Conservation (phyloP, 2,888 invertebrate species). For the Crocallis elinguaria region DNA sequence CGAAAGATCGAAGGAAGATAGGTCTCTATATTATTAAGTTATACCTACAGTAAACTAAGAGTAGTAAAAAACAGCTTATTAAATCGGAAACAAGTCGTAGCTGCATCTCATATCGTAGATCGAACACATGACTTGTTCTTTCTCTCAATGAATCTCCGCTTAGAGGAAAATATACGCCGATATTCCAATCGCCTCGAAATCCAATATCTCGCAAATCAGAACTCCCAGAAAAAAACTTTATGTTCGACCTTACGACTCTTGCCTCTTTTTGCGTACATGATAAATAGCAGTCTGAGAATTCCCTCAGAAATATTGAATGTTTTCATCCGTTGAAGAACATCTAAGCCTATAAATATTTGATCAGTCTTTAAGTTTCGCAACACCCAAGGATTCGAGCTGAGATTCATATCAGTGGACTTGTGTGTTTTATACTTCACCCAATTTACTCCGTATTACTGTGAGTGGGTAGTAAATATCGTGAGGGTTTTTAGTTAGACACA, state of each 20-base stretch:
- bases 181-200: conserved; percentile 32
- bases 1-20: no score
- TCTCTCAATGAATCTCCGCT: background rate
- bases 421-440: conserved; percentile 3
- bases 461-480: background rate
- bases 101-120: background rate
- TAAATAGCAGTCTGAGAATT: conserved; percentile 28
- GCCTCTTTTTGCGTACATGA: conserved; percentile 28
- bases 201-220: conserved; percentile 41
- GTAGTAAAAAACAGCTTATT: no score
- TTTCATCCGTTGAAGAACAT: conserved; percentile 24
- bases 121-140: background rate
- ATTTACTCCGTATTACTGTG: conserved; percentile 1
- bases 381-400: conserved; percentile 2
- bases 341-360: conserved; percentile 18
- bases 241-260: conserved; percentile 27
- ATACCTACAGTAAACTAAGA: no score
- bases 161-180: conserved; percentile 21
- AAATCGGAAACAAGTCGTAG: background rate
- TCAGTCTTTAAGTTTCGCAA: conserved; percentile 18
- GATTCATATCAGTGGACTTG: conserved; percentile 13
- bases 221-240: conserved; percentile 33
- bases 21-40: no score
- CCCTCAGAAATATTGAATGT: conserved; percentile 26
- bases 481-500: background rate